phyloP scores from a whole-genome alignment of 2,888 invertebrate genomes.

The Nezara viridula region DNA sequence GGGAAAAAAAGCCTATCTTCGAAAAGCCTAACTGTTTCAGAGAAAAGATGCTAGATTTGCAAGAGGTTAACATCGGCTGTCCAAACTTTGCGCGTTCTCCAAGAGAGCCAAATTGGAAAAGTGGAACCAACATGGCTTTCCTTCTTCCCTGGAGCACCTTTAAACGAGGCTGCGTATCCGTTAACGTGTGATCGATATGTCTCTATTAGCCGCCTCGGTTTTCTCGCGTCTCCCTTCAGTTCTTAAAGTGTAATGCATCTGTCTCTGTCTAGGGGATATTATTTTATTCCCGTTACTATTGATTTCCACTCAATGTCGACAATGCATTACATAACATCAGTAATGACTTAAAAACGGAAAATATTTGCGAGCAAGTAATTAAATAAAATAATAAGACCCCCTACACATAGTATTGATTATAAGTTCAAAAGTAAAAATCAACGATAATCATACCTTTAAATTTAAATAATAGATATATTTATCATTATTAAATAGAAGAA shows the following conservation, averaged over 20 bases:
- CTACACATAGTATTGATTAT: too few relatives aligned
- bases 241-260: not conserved
- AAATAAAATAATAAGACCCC: too few relatives aligned
- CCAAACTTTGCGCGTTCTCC: not conserved
- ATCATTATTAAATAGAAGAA: too few relatives aligned
- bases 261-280: not conserved
- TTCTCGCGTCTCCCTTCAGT: not conserved
- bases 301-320: not conserved
- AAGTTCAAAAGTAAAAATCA: too few relatives aligned
- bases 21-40: not conserved
- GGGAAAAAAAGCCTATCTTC: not conserved
- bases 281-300: not conserved
- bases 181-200: not conserved
- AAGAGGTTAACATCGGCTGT: not conserved
- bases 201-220: constrained; percentile 10
- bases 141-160: constrained; percentile 2
- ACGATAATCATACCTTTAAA: too few relatives aligned
- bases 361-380: not conserved
- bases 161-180: not conserved
- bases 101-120: constrained; percentile 23
- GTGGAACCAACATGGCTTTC: constrained; percentile 3
- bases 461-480: too few relatives aligned
- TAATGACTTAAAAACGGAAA: not conserved
- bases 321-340: not conserved
- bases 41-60: not conserved